A percentile compares a stretch with the other conserved stretches of the same genome.
Evolutionary conservation across 2,888 invertebrate genomes (phyloP).

Genomic region (Miltochrista miniata): DNA sequence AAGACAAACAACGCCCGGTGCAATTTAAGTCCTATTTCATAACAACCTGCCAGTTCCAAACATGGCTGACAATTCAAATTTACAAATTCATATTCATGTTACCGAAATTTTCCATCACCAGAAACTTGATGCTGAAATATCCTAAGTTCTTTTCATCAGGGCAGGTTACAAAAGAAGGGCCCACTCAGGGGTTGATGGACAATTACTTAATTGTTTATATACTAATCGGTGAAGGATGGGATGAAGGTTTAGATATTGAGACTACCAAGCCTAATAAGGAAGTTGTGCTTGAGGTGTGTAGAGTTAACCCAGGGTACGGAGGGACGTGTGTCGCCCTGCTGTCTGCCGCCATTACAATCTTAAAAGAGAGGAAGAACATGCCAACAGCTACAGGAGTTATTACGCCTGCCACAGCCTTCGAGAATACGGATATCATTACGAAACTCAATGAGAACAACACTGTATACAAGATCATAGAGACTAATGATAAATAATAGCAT

Average conservation of each 20-base stretch:
- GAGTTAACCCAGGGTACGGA: slow-evolving; percentile 91
- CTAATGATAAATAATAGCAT: too few relatives aligned
- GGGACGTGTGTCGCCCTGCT: slow-evolving; percentile 90
- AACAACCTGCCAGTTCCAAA: slow-evolving; percentile 56
- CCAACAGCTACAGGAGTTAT: slow-evolving; percentile 91
- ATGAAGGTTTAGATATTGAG: slow-evolving; percentile 74
- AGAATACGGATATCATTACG: slow-evolving; percentile 89
- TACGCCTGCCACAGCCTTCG: slow-evolving; percentile 94
- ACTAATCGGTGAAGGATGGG: slow-evolving; percentile 92
- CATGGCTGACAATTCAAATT: slow-evolving; percentile 78
- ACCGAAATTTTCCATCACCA: slow-evolving; percentile 40
- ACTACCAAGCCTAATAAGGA: slow-evolving; percentile 84
- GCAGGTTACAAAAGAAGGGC: slow-evolving; percentile 86
- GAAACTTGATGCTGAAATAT: slow-evolving; percentile 48
- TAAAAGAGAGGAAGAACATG: slow-evolving; percentile 90
- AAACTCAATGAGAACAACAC: slow-evolving; percentile 88
- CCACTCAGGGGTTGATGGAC: slow-evolving; percentile 84
- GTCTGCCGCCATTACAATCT: slow-evolving; percentile 88
- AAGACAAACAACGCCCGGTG: slow-evolving; percentile 87
- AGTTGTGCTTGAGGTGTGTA: slow-evolving; percentile 84
- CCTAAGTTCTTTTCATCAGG: slow-evolving; percentile 88
- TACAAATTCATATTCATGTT: slow-evolving; percentile 73
- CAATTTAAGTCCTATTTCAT: slow-evolving; percentile 91
- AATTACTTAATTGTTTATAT: slow-evolving; percentile 86
- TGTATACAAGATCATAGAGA: slow-evolving; percentile 85